Evolutionary conservation across 2,797 vertebrate species (phyloP).

Genomic region (Moxostoma hubbsi): DNA sequence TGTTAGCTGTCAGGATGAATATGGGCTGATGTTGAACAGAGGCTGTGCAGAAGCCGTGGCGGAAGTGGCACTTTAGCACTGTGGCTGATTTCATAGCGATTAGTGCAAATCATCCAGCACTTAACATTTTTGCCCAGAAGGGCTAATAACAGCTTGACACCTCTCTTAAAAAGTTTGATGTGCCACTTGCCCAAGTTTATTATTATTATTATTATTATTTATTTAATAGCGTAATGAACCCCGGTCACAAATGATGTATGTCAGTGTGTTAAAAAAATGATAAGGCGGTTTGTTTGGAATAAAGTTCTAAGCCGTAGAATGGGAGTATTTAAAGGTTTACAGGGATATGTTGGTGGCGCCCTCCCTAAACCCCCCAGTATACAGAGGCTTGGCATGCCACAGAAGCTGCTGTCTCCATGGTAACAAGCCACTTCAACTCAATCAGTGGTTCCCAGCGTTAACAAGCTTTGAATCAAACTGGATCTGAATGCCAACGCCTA

Average conservation of each 20-base stretch:
- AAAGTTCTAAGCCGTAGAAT: slow-evolving; percentile 30
- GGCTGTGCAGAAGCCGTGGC: slow-evolving; percentile 64
- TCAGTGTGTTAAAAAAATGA: slow-evolving; percentile 51
- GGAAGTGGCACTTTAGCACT: slow-evolving; percentile 74
- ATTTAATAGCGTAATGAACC: slow-evolving; percentile 52
- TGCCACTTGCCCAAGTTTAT: slow-evolving; percentile 57
- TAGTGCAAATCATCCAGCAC: slow-evolving; percentile 80
- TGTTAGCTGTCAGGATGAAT: slow-evolving; percentile 80
- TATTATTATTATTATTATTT: slow-evolving; percentile 64
- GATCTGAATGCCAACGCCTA: background rate
- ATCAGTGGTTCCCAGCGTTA: slow-evolving; percentile 38
- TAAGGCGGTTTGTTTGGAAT: slow-evolving; percentile 30
- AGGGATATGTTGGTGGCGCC: slow-evolving; percentile 59
- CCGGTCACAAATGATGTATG: slow-evolving; percentile 64
- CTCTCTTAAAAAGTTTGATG: slow-evolving; percentile 67
- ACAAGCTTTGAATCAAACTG: slow-evolving; percentile 26
- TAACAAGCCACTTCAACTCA: slow-evolving; percentile 73
- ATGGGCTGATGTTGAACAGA: slow-evolving; percentile 75
- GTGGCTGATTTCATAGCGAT: slow-evolving; percentile 80
- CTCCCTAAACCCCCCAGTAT: slow-evolving; percentile 64
- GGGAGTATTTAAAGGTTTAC: slow-evolving; percentile 33
- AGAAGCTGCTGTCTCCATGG: slow-evolving; percentile 77
- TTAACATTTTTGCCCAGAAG: slow-evolving; percentile 77
- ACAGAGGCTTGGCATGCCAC: slow-evolving; percentile 73
- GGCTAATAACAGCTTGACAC: slow-evolving; percentile 79